phyloP scores from a whole-genome alignment of 2,888 invertebrate genomes.

The Allacma fusca region DNA sequence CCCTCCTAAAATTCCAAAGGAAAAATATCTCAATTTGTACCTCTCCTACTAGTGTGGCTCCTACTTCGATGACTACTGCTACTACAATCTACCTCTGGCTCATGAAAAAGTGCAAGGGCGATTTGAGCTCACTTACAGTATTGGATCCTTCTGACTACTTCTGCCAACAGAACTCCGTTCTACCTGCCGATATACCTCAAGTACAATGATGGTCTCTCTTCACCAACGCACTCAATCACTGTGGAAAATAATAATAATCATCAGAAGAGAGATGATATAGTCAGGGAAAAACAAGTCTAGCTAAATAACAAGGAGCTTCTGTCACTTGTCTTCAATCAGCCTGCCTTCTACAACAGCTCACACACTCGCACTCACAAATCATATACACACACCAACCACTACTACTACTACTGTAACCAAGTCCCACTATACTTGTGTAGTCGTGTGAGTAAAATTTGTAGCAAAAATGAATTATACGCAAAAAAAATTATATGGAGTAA shows the following conservation, averaged over 20 bases:
- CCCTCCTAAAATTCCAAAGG: neutral
- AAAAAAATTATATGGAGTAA: slow-evolving; percentile 27
- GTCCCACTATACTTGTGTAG: too few relatives aligned
- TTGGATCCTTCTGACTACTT: too few relatives aligned
- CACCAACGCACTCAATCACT: neutral
- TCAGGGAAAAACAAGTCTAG: slow-evolving; percentile 5
- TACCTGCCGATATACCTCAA: neutral
- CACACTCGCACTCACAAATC: neutral
- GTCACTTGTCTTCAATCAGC: neutral
- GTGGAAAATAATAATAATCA: slow-evolving; percentile 1
- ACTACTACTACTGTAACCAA: too few relatives aligned
- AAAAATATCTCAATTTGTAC: neutral
- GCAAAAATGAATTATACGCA: slow-evolving; percentile 26
- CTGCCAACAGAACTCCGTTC: neutral
- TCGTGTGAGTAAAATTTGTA: slow-evolving; percentile 23
- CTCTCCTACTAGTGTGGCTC: too few relatives aligned
- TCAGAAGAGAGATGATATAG: neutral
- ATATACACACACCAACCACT: neutral
- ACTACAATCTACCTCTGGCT: too few relatives aligned
- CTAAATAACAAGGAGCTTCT: slow-evolving; percentile 16
- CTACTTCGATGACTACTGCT: too few relatives aligned
- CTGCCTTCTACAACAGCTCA: neutral
- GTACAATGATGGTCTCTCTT: neutral
- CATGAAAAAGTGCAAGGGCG: too few relatives aligned
- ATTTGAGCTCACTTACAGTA: too few relatives aligned